Conservation (phyloP, 2,113 vertebrate species). For the Hyperoodon ampullatus region DNA sequence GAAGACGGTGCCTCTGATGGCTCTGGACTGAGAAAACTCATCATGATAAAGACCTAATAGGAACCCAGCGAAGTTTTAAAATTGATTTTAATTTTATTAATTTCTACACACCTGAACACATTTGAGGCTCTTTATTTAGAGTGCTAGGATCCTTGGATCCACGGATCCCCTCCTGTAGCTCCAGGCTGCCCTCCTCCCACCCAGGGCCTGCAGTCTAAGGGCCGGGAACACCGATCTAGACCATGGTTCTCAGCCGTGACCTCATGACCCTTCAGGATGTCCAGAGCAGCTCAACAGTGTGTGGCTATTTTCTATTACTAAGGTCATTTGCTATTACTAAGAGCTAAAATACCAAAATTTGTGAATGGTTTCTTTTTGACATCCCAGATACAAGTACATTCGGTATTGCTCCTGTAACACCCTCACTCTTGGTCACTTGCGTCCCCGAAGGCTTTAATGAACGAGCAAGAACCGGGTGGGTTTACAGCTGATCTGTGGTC, state of each 20-base stretch:
- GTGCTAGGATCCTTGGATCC: neutral
- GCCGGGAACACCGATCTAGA: neutral
- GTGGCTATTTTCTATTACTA: too few species aligned
- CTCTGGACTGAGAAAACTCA: neutral
- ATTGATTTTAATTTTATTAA: neutral
- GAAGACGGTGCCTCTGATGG: neutral
- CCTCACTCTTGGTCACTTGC: neutral
- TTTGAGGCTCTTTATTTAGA: neutral
- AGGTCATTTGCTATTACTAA: neutral
- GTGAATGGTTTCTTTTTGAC: neutral
- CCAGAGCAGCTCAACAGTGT: neutral
- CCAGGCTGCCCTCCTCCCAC: neutral
- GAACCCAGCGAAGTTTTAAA: neutral
- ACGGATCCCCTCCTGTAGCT: neutral
- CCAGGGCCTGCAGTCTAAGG: neutral
- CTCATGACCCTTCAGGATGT: neutral
- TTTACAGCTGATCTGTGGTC: neutral
- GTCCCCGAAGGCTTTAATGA: neutral
- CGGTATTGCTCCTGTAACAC: neutral
- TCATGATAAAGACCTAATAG: neutral
- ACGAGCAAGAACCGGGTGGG: neutral
- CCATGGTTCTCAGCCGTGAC: neutral
- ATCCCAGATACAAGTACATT: neutral
- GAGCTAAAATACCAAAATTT: constrained; percentile 5
- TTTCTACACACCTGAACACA: neutral